Base-by-base conservation (phyloP, 2,888 invertebrate species). In the Andrena bucephala region DNA sequence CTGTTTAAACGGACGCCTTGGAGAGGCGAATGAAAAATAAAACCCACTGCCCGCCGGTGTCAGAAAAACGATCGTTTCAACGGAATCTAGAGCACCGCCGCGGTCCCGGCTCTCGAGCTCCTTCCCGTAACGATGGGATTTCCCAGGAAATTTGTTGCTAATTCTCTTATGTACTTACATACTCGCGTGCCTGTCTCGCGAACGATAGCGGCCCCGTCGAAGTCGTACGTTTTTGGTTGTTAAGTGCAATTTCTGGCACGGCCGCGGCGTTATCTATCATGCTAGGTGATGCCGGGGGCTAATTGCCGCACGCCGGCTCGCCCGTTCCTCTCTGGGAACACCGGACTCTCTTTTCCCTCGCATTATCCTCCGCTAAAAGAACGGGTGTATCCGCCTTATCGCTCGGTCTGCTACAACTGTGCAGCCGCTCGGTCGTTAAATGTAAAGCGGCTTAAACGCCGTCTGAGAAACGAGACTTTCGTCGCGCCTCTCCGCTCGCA, bases 371-470 rank as follows among this genome's bases (percentile, higher is more conserved):
- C 33, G 16, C 13, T 4, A 54, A 48, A 59, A 36, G 54, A 54
- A 77, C 60, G 66, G 62, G 42, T 42, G 42, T 42, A 62, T 78
- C 52, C 66, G 50, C 66, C 67, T 77, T 75, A 77, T 76, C 77
- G 60, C 33, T 65, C 16, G 10, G 8, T 24, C 16, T 29, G 27
- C 33, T 36, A 50, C 1, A 50, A 59, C 65, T 36, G 20, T 66
- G 65, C 66, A 13, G 13, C 6, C 31, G 24, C 42, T 24, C 29
- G 71, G 29, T 57, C 33, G 65, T 77, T 75, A 74, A 66, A 66
- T 52, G 36, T 16, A 36, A 68, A 76, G 59, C 62, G 60, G 33
- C 69, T 79, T 69, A 54, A 63, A 36, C 33, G n/a, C 16, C 27
- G 1, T 10, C 31, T 36, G 69, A 79, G 54, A 57, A 69, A 69